These are phyloP conservation scores for Manis crassicaudata DNA, from an alignment of 2,797 vertebrate genomes.

Conservation along the genomic window DNA sequence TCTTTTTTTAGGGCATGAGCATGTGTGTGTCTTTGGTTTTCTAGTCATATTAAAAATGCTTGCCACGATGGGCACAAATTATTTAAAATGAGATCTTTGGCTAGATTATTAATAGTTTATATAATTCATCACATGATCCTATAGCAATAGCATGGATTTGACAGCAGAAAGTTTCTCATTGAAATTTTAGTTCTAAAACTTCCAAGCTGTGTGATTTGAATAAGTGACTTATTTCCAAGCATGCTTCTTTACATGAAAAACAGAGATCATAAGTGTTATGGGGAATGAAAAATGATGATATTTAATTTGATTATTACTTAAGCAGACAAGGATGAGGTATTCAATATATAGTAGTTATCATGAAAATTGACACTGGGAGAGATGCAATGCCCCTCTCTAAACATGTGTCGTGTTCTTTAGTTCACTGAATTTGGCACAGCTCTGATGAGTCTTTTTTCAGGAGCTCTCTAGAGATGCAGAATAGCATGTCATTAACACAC, in stretches of 20 bases:
- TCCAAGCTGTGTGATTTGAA: neutral
- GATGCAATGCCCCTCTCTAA: neutral
- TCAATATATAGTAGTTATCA: neutral
- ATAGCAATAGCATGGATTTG: neutral
- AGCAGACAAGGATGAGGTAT: neutral
- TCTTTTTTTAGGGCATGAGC: neutral
- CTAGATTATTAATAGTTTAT: neutral
- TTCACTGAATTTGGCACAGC: constrained; percentile 27
- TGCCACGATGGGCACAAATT: neutral
- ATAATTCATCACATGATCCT: neutral
- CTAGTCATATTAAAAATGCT: neutral
- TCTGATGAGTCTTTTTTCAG: neutral
- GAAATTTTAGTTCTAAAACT: neutral
- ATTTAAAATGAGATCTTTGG: neutral
- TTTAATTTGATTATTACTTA: neutral
- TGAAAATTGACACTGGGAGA: neutral
- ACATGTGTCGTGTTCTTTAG: neutral
- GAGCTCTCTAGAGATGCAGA: neutral
- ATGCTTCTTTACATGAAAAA: neutral
- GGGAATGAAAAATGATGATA: neutral
- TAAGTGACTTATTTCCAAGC: neutral
- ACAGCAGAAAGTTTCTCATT: neutral
- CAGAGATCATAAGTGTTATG: neutral
- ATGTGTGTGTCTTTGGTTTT: neutral
- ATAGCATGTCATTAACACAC: neutral